These are phyloP conservation scores for Drosophila ironensis DNA, from an alignment of 1,140 invertebrate genomes.

Conservation along the genomic window DNA sequence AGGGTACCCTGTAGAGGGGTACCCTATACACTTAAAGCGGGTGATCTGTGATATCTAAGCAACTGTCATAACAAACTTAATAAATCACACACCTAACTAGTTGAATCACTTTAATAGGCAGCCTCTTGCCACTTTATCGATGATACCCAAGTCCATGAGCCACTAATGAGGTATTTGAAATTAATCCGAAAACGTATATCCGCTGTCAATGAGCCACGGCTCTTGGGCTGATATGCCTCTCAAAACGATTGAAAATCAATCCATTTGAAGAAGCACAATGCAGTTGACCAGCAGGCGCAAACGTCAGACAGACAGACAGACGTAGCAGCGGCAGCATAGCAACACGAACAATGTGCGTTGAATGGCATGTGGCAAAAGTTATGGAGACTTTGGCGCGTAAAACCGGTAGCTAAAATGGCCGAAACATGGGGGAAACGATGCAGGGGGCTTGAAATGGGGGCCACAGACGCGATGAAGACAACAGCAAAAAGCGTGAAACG, in stretches of 20 bases:
- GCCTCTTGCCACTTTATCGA: no score
- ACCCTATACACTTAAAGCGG: no score
- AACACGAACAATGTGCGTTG: constrained; percentile 48
- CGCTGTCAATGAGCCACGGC: constrained; percentile 8
- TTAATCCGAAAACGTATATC: constrained; percentile 4
- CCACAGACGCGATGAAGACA: constrained; percentile 28
- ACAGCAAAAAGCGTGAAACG: constrained; percentile 61
- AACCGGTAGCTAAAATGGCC: constrained; percentile 74
- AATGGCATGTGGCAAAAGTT: constrained; percentile 74
- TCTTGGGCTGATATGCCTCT: constrained; percentile 23
- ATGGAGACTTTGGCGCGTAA: constrained; percentile 75
- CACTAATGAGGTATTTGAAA: not conserved
- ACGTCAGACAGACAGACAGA: constrained; percentile 1
- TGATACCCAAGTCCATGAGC: not conserved
- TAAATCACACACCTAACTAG: not conserved
- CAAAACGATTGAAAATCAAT: constrained; percentile 41
- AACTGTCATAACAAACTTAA: no score
- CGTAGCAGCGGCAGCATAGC: constrained; percentile 32
- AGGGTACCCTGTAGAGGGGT: not conserved
- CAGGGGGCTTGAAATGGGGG: constrained; percentile 3
- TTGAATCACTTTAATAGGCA: not conserved
- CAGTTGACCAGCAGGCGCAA: constrained; percentile 28
- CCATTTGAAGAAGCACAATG: constrained; percentile 42
- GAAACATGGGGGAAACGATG: constrained; percentile 14
- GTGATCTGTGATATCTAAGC: no score